Base-by-base conservation (phyloP, 2,888 invertebrate species). In the Tholera decimalis region DNA sequence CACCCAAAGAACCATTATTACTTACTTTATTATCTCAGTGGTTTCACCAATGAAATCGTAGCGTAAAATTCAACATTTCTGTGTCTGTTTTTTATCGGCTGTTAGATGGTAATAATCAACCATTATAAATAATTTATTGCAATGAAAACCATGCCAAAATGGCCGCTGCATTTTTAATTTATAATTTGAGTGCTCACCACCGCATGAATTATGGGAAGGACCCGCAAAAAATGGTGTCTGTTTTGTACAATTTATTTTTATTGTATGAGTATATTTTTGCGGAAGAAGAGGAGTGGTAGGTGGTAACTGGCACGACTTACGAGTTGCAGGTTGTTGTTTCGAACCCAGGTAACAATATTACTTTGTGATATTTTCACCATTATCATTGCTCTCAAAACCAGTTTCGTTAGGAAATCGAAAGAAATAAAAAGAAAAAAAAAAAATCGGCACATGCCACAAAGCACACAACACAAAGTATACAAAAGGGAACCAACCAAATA, bases 141-240 rank as follows among this genome's bases (percentile, higher is more conserved):
- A 63, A 77, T 84, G 82, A 86, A 83, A 80, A 83, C 73, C 57
- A 49, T 46, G 57, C 56, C 63, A 73, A 79, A 83, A 83, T 78
- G 79, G 79, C 70, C 51, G 60, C 82, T 79, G 57, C 83, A 82
- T 80, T 81, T 81, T 84, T 79, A 83, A 82, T 70, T 83, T 81
- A 71, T 80, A 83, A 82, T 72, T 83, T 81, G 71, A 63, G 46
- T 39, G 37, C 30, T 62, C 41, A 71, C 26, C 57, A 30, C 41
- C 33, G 15, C 44, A 22, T 73, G 53, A 83, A 63, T 68, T 75
- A 81, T 67, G 60, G 47, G 43, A 39, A 41, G 30, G 22, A 24
- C 37, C 39, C 15, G 44, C 39, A 44, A 56, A 73, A 60, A 35
- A 43, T 22, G 37, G 20, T 47, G 55, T 43, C 58, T 50, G 49